phyloP scores from a whole-genome alignment of 2,113 vertebrate species.

The Muntiacus reevesi region DNA sequence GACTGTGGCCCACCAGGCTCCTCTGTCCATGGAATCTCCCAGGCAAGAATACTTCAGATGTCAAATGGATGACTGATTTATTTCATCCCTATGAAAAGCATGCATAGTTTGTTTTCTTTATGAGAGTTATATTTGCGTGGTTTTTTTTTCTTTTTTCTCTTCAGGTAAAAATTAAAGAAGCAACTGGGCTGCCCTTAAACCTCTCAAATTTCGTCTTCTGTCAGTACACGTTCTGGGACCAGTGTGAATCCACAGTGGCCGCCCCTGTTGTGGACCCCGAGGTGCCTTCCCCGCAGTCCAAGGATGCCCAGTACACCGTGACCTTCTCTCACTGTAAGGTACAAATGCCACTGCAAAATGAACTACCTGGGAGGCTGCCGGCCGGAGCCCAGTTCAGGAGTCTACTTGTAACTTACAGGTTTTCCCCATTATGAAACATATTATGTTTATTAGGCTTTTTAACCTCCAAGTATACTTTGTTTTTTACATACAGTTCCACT shows the following conservation, averaged over 20 bases:
- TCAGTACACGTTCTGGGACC: slow-evolving; percentile 98
- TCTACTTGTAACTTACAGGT: background rate
- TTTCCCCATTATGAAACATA: background rate
- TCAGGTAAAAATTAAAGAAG: slow-evolving; percentile 97
- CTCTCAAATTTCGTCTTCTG: slow-evolving; percentile 99
- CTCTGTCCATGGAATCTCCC: background rate
- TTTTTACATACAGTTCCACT: background rate
- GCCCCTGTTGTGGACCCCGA: slow-evolving; percentile 96
- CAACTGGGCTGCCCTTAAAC: slow-evolving; percentile 92
- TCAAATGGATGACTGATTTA: background rate
- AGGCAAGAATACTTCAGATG: background rate
- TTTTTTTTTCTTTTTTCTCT: slow-evolving; percentile 43
- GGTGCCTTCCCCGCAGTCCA: slow-evolving; percentile 85
- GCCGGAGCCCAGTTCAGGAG: accelerated
- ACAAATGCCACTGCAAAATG: background rate
- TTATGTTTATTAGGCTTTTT: background rate
- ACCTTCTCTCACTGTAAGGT: slow-evolving; percentile 95
- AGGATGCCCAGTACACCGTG: slow-evolving; percentile 92
- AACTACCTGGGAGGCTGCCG: accelerated
- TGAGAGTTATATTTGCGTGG: background rate
- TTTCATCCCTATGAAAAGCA: background rate
- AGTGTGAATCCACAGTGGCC: slow-evolving; percentile 90
- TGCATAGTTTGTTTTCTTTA: background rate
- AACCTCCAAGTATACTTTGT: background rate
- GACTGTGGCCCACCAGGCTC: background rate